These are phyloP conservation scores for Notothenia coriiceps DNA, from an alignment of 2,113 vertebrate species.

Conservation along the genomic window DNA sequence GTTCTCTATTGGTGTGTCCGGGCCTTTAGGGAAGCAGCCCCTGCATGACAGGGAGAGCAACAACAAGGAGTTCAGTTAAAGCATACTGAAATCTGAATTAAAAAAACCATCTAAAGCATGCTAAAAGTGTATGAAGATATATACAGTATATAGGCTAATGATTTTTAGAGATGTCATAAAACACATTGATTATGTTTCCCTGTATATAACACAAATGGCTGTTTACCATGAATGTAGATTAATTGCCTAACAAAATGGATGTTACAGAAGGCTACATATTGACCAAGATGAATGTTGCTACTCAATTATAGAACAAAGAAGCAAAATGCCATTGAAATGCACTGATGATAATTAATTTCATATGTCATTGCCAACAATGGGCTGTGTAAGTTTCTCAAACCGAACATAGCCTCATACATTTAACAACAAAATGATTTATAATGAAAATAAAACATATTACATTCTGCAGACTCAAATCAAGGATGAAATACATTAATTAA, in stretches of 20 bases:
- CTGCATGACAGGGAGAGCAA: slow-evolving; percentile 15
- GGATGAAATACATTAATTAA: too few relatives aligned
- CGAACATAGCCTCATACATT: too few relatives aligned
- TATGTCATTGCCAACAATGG: background rate
- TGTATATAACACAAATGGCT: background rate
- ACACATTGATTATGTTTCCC: background rate
- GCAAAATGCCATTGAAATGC: background rate
- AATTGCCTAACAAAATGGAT: background rate
- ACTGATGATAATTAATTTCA: background rate
- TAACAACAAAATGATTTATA: too few relatives aligned
- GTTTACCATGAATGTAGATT: background rate
- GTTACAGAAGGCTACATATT: background rate
- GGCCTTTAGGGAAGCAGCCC: background rate
- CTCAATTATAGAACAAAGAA: background rate
- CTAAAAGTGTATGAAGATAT: background rate
- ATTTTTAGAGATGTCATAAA: background rate
- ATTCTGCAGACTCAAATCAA: too few relatives aligned
- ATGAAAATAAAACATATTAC: background rate
- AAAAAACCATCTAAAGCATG: background rate
- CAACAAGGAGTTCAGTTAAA: background rate
- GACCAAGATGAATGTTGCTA: background rate
- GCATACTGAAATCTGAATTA: background rate
- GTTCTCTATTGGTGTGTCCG: too few relatives aligned
- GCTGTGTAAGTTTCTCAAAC: background rate
- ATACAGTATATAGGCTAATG: background rate